Evolutionary conservation across 2,113 vertebrate genomes (phyloP).

Genomic region (Sminthopsis crassicaudata): DNA sequence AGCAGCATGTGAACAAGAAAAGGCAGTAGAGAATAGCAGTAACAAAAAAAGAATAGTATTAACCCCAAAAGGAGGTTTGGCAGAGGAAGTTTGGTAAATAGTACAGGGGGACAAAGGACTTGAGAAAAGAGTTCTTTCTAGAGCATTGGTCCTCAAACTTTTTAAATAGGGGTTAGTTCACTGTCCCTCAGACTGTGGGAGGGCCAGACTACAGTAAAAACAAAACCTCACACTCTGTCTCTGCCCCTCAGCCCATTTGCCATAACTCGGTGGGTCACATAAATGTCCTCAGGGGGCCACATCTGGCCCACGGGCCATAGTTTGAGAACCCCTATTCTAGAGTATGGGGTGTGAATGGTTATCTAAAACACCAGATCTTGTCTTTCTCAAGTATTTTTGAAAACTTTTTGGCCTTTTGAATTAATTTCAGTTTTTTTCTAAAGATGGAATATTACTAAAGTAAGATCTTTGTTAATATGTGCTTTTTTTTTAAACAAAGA

Average conservation of each 20-base stretch:
- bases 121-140: neutral
- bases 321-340: too few species aligned
- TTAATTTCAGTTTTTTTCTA: neutral
- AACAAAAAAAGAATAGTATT: neutral
- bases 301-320: too few species aligned
- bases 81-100: neutral
- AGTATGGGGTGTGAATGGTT: neutral
- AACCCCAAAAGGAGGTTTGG: neutral
- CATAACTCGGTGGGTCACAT: too few species aligned
- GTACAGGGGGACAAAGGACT: neutral
- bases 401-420: neutral
- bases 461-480: neutral
- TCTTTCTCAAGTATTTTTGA: neutral
- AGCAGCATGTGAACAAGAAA: neutral
- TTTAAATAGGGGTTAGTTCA: too few species aligned
- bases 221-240: too few species aligned
- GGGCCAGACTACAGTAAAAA: too few species aligned
- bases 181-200: too few species aligned
- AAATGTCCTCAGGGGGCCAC: too few species aligned
- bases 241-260: too few species aligned
- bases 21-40: neutral
- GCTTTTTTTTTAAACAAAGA: conserved; percentile 8
- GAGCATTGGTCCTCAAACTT: too few species aligned
- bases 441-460: neutral
- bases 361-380: neutral